Base-by-base conservation (phyloP, 1,140 invertebrate genomes). In the Eupristina koningsbergeri region DNA sequence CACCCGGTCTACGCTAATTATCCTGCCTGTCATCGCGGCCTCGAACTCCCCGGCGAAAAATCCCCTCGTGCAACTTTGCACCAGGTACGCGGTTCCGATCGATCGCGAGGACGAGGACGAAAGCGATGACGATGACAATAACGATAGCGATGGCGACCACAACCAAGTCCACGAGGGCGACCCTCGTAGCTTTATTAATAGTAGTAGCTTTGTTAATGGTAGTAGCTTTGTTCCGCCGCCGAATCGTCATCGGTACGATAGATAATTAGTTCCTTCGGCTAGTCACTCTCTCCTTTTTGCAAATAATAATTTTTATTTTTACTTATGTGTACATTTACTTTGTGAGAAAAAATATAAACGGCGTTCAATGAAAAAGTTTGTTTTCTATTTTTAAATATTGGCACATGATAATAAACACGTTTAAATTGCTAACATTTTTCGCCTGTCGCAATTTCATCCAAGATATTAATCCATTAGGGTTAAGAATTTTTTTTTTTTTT, bases 1-100 rank as follows among this genome's bases (percentile, higher is more conserved):
- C 36, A 8, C 19, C 41, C 67, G 67, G 41, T 71, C 67, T 19
- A 31, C 67, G 22, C 36, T 71, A 71, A 71, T 71, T 71, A 71
- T 71, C 67, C 9, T 9, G 67, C 67, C 67, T 71, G 67, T 71
- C 67, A 71, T 71, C 67, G 34, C 34, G 1, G 41, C 11, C 41
- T 5, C 41, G n/a, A 19, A 9, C 5, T 22, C 26, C 53, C 22
- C 3, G 9, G 22, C 19, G 53, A 58, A 41, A 19, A 8, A 31
- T 19, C 15, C 41, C n/a, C 41, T 71, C 67, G 36, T 71, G 7
- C 67, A 26, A 22, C 67, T 36, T 22, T 41, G 67, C 67, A 36
- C 67, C 67, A 41, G 67, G 36, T 22, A 71, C 67, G 67, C 41
- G 67, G 34, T 11, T 11, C n/a, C 15, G n/a, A n/a, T 34, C 61